Base-by-base conservation (phyloP, 2,797 vertebrate genomes). In the Anas bernieri region DNA sequence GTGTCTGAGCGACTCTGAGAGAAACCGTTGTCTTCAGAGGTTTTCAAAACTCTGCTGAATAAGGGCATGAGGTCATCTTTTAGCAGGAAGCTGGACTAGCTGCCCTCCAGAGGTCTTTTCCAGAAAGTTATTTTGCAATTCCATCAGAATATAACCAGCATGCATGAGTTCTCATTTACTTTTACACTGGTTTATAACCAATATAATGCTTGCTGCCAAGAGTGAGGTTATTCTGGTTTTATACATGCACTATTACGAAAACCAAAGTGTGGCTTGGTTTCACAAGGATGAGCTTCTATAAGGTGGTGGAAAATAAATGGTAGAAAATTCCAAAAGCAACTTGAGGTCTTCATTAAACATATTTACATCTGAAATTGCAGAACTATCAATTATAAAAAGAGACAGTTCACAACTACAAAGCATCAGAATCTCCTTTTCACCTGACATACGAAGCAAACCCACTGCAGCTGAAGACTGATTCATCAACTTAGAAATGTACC, bases 1-100 rank as follows among this genome's bases (percentile, higher is more conserved):
- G 11, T 3, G 43, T 69, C 31, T 11, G 18, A 58, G 18, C 88
- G 4, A 10, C 35, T 63, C 46, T 48, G 46, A 48, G 48, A 18
- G 30, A 12, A 79, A 45, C 58, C 46, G 62, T 15, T 45, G 59
- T 15, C 35, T 21, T 39, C 63, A 39, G 23, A 87, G 33, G 46
- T 92, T 91, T 89, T 79, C 55, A 85, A 76, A 87, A 58, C 41
- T 33, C 72, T 83, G 37, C 33, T 85, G 33, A 93, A 69, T 55
- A 89, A 84, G 83, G 50, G 33, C 37, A 52, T 6, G 9, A 75
- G 25, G 18, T 30, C 17, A 84, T 25, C n/a, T 33, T 6, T 0
- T 1, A 90, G 26, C 30, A 68, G 58, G 67, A 88, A 67, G 30
- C 12, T 39, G 15, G 18, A 50, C 54, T 75, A 83, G 30, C 13